Percentiles rank a stretch among this genome's conserved stretches.
Evolutionary conservation across 2,888 invertebrate genomes (phyloP).

Genomic region (Shargacucullia verbasci): DNA sequence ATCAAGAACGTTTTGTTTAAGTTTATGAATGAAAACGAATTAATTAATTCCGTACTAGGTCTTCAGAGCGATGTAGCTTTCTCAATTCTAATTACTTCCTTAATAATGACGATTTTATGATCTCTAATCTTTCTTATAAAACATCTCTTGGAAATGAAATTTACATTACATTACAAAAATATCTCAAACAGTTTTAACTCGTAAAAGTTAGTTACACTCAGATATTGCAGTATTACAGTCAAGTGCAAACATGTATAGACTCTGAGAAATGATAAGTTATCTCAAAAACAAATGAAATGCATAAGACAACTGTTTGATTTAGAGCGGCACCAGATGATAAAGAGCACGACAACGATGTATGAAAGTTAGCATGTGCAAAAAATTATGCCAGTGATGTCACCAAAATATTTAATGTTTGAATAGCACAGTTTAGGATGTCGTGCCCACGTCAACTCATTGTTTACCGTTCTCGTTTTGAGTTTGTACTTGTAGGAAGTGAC

Average conservation of each 20-base stretch:
- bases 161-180: conserved; percentile 6
- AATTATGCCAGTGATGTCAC: conserved; percentile 44
- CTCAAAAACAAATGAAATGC: conserved; percentile 65
- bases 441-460: conserved; percentile 45
- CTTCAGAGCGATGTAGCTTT: conserved; percentile 32
- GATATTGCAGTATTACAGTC: conserved; percentile 46
- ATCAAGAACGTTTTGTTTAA: conserved; percentile 11
- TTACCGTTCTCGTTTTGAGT: conserved; percentile 50
- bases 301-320: conserved; percentile 58
- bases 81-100: conserved; percentile 18
- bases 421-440: conserved; percentile 45
- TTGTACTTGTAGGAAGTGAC: conserved; percentile 42
- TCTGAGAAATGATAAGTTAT: conserved; percentile 63
- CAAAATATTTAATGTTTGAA: conserved; percentile 40
- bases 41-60: conserved; percentile 26
- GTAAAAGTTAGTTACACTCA: conserved; percentile 21
- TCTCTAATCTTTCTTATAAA: too few relatives aligned
- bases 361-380: conserved; percentile 41
- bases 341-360: conserved; percentile 19
- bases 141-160: conserved; percentile 5
- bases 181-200: conserved; percentile 10
- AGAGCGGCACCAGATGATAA: conserved; percentile 44
- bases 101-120: neutral
- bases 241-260: conserved; percentile 47
- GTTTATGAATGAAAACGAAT: conserved; percentile 25